These are phyloP conservation scores for Neodiprion virginianus DNA, from an alignment of 1,140 invertebrate genomes.

Conservation along the genomic window DNA sequence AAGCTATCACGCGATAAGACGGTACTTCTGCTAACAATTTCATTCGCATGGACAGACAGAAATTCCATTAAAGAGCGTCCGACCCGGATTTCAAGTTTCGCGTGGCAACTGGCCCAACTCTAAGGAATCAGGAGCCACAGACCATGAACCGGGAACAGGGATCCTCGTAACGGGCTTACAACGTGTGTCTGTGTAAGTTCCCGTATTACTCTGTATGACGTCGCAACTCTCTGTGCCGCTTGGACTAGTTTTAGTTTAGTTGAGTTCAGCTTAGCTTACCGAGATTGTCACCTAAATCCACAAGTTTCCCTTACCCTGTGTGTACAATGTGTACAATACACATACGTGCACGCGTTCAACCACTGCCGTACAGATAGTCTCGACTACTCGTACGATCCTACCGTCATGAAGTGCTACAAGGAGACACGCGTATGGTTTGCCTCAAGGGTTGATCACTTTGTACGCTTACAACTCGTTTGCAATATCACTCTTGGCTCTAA, in stretches of 20 bases:
- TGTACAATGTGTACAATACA: background rate
- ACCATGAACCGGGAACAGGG: background rate
- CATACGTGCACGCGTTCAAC: too few relatives aligned
- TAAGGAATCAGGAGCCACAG: constrained; percentile 2
- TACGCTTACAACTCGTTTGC: too few relatives aligned
- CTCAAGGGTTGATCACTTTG: too few relatives aligned
- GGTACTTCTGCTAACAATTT: constrained; percentile 3
- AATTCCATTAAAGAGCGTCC: constrained; percentile 7
- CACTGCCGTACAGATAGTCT: too few relatives aligned
- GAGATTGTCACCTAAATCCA: constrained; percentile 4
- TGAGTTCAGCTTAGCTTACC: background rate
- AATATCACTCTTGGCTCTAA: too few relatives aligned
- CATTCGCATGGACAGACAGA: constrained; percentile 1
- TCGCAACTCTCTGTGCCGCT: background rate
- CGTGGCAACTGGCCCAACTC: background rate
- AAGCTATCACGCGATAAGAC: background rate
- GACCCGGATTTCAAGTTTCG: background rate
- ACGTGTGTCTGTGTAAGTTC: background rate
- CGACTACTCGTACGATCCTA: too few relatives aligned
- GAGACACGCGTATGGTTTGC: too few relatives aligned
- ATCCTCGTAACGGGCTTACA: background rate
- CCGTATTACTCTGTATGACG: background rate
- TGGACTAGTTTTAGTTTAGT: background rate
- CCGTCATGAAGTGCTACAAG: too few relatives aligned
- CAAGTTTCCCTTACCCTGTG: background rate